These are phyloP conservation scores for Tribolium madens DNA, from an alignment of 1,140 invertebrate genomes.

Conservation along the genomic window DNA sequence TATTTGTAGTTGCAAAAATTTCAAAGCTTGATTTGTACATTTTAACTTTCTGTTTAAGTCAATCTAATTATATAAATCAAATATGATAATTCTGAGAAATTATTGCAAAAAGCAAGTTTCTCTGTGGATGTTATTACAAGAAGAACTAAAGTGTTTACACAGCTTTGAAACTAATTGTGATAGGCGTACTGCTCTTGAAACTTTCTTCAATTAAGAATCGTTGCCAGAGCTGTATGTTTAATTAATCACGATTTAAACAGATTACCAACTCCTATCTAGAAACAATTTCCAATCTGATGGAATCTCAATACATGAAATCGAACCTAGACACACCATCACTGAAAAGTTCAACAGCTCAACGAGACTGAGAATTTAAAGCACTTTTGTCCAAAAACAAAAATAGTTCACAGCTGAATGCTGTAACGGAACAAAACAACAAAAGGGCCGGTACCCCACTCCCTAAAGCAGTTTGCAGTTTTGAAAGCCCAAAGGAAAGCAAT, in stretches of 20 bases:
- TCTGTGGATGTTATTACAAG: not conserved
- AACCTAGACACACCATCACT: not conserved
- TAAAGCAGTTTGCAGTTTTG: not conserved
- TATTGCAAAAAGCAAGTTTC: not conserved
- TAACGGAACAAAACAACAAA: too few species aligned
- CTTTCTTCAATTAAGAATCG: slow-evolving; percentile 24
- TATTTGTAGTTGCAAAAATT: not conserved
- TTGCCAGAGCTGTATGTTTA: not conserved
- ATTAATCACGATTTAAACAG: slow-evolving; percentile 40
- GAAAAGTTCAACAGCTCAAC: not conserved
- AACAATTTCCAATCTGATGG: not conserved
- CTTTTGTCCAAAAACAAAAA: not conserved
- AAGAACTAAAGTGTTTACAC: not conserved
- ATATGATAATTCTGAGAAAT: not conserved
- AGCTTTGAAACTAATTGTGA: slow-evolving; percentile 10
- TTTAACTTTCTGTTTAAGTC: not conserved
- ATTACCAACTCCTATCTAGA: slow-evolving; percentile 30
- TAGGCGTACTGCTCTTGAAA: slow-evolving; percentile 2
- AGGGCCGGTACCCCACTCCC: too few species aligned
- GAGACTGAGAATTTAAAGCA: not conserved
- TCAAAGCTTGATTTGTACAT: not conserved
- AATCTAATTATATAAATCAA: not conserved
- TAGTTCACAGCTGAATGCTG: too few species aligned
- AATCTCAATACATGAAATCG: not conserved
- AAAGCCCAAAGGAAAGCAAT: not conserved